Conservation (phyloP, 2,888 invertebrate species). For the Steinernema carpocapsae region DNA sequence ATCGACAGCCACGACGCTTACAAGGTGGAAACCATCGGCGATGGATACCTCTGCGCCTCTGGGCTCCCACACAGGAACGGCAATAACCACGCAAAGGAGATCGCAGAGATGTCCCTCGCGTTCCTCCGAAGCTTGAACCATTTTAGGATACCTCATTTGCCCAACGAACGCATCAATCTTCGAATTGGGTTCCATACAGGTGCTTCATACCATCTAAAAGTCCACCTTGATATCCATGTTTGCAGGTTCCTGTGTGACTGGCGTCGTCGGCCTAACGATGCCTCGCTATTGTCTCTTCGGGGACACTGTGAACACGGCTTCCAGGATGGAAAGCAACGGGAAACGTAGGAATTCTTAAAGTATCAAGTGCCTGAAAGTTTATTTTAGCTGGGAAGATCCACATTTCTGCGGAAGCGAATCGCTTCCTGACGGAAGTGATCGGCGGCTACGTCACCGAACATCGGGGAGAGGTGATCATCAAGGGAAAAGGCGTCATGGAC, state of each 20-base stretch:
- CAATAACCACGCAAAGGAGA: conserved; percentile 55
- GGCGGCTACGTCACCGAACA: conserved; percentile 39
- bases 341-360: too few species aligned
- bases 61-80: conserved; percentile 64
- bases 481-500: conserved; percentile 28
- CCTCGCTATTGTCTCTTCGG: conserved; percentile 61
- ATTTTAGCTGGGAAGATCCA: conserved; percentile 39
- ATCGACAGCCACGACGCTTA: conserved; percentile 63
- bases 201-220: background rate
- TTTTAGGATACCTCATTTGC: conserved; percentile 59
- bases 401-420: conserved; percentile 35
- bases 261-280: conserved; percentile 60
- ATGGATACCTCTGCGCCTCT: conserved; percentile 63
- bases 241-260: conserved; percentile 53
- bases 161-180: conserved; percentile 57
- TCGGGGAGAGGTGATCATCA: conserved; percentile 41
- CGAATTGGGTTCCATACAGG: conserved; percentile 62
- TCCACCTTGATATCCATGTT: background rate
- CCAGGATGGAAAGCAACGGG: conserved; percentile 52
- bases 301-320: conserved; percentile 59
- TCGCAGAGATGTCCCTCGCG: conserved; percentile 57
- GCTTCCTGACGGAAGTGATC: conserved; percentile 33
- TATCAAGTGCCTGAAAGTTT: too few species aligned
- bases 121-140: conserved; percentile 53
- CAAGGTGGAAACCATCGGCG: conserved; percentile 47